Base-by-base conservation (phyloP, 92 coral and sea anemone genomes). In the Umimayanthus kanabou region DNA sequence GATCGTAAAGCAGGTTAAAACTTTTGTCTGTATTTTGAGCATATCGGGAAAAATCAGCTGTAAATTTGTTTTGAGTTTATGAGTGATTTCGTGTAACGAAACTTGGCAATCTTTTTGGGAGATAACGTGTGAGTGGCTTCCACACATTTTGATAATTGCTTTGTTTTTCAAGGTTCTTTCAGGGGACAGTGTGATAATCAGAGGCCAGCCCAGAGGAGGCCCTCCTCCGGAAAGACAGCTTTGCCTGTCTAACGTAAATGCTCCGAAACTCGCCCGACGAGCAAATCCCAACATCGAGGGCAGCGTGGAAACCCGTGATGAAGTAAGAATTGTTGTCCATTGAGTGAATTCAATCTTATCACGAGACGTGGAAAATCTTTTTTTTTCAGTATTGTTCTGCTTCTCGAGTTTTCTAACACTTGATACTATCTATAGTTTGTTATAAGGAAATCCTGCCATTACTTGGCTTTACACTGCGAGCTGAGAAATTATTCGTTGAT, bases 181-280 rank as follows among this genome's bases (percentile, higher is more conserved):
- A 22, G 99, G 99, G 83, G 99, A 97, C 67, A 93, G 96, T 73
- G 97, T 95, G 10, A 91, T 95, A 47, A 95, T 97, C 79, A 94
- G 99, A 42, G 99, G 98, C n/a, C 99, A 97, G 69, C 99, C 99
- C 8, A 92, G 96, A 58, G 99, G 99, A 3, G 99, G 99, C 0
- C 99, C 99, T 76, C 99, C 98, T 26, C 99, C 99, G 16, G 99
- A 97, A 80, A 95, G 98, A 87, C 98, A 97, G 87, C 94, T 95
- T 20, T 96, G 99, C 81, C 85, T 97, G 65, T 97, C 99, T 2
- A 97, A 97, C 42, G 92, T 97, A 3, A 95, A 93, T 78, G 98
- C 98, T 50, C 99, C 99, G 77, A 97, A 97, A 91, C 91, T 97
- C 67, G 96, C 98, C 26, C 91, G 99, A 81, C 90, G 95, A 87